phyloP scores from a whole-genome alignment of 2,888 invertebrate genomes.

The Melanargia galathea region DNA sequence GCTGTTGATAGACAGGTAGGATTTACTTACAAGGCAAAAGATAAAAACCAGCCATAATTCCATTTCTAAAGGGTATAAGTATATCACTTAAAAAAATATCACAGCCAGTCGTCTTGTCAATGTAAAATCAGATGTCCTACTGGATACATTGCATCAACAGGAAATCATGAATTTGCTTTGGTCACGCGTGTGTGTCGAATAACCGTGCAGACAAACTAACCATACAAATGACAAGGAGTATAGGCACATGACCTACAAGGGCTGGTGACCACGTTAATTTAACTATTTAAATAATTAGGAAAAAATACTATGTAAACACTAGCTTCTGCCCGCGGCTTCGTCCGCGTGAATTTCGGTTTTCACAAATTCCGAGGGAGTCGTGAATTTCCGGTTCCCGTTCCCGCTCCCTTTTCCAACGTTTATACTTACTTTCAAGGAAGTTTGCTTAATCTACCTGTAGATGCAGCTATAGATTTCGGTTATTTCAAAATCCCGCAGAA shows the following conservation, averaged over 20 bases:
- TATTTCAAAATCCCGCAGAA: no score
- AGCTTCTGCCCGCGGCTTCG: no score
- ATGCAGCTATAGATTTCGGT: no score
- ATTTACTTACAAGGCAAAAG: conserved; percentile 59
- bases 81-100: background rate
- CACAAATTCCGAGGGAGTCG: no score
- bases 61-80: conserved; percentile 46
- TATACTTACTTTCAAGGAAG: no score
- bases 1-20: background rate
- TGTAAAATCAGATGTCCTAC: conserved; percentile 53
- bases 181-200: conserved; percentile 57
- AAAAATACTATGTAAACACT: no score
- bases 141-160: conserved; percentile 56
- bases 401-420: no score
- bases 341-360: no score
- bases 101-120: conserved; percentile 45
- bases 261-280: conserved; percentile 28
- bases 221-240: conserved; percentile 24
- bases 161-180: conserved; percentile 61
- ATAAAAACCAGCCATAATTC: conserved; percentile 53
- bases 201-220: conserved; percentile 41
- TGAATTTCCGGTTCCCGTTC: no score
- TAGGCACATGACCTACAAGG: conserved; percentile 26
- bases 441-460: no score
- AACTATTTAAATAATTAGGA: no score